Conservation (phyloP, 2,888 invertebrate genomes). For the Empis livida region DNA sequence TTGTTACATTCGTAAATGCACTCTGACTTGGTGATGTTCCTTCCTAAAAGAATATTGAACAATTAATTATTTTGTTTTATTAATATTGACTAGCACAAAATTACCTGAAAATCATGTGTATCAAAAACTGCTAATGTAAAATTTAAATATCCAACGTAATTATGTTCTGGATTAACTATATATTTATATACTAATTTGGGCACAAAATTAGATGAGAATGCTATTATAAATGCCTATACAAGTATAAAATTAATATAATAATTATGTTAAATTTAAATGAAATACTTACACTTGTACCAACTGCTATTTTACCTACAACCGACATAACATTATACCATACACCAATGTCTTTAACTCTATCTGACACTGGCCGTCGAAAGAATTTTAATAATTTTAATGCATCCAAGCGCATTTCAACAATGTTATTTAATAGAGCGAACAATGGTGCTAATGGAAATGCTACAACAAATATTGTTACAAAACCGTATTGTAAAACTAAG, state of each 20-base stretch:
- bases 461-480: slow-evolving; percentile 72
- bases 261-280: background rate
- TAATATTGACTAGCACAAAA: too few species aligned
- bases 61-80: too few species aligned
- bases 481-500: slow-evolving; percentile 72
- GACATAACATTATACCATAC: slow-evolving; percentile 67
- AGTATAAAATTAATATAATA: slow-evolving; percentile 2
- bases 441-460: slow-evolving; percentile 77
- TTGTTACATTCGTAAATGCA: slow-evolving; percentile 27
- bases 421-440: slow-evolving; percentile 68
- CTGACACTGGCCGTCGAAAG: slow-evolving; percentile 58
- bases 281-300: slow-evolving; percentile 60
- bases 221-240: slow-evolving; percentile 61
- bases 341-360: slow-evolving; percentile 62
- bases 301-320: slow-evolving; percentile 58
- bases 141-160: slow-evolving; percentile 53
- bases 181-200: slow-evolving; percentile 56
- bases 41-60: slow-evolving; percentile 14
- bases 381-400: slow-evolving; percentile 68
- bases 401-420: slow-evolving; percentile 71
- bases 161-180: slow-evolving; percentile 37
- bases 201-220: slow-evolving; percentile 73
- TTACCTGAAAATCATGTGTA: slow-evolving; percentile 43
- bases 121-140: slow-evolving; percentile 54
- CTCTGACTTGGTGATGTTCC: slow-evolving; percentile 25